Percentiles rank a stretch among this genome's conserved stretches.
These are phyloP conservation scores for Balearica regulorum DNA, from an alignment of 2,797 vertebrate genomes.

Conservation along the genomic window DNA sequence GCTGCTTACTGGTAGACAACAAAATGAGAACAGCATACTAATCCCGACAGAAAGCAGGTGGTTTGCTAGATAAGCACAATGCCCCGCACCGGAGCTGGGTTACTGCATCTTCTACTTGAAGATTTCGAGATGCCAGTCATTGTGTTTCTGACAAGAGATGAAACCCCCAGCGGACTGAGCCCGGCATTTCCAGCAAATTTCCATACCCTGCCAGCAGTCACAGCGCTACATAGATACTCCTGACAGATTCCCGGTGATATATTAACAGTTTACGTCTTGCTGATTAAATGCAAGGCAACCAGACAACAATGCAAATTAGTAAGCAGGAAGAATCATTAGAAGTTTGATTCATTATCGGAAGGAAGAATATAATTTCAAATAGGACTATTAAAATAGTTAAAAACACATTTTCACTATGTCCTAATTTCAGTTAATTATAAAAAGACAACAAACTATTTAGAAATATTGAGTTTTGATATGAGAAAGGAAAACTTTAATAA, in stretches of 20 bases:
- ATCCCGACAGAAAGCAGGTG: constrained; percentile 70
- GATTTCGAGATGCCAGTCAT: constrained; percentile 57
- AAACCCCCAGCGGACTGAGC: background rate
- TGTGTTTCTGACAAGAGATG: background rate
- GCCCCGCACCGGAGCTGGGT: constrained; percentile 35
- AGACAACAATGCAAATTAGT: background rate
- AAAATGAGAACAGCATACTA: constrained; percentile 53
- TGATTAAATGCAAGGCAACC: background rate
- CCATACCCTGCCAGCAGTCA: background rate
- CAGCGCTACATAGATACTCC: background rate
- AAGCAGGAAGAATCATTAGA: background rate
- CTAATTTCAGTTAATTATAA: background rate
- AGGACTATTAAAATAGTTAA: background rate
- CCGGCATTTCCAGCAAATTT: constrained; percentile 4
- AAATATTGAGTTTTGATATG: background rate
- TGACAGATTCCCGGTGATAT: constrained; percentile 10
- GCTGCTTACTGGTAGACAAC: constrained; percentile 21
- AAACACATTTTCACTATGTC: background rate
- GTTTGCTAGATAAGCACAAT: constrained; percentile 62
- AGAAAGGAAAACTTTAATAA: background rate
- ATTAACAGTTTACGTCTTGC: background rate
- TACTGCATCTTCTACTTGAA: constrained; percentile 44
- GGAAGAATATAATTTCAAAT: background rate
- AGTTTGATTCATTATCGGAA: background rate
- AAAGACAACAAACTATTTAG: background rate